Evolutionary conservation across 1,140 invertebrate genomes (phyloP), one percentile per base, ranked within the genome.

Genomic region (Drosophila pallidifrons): DNA sequence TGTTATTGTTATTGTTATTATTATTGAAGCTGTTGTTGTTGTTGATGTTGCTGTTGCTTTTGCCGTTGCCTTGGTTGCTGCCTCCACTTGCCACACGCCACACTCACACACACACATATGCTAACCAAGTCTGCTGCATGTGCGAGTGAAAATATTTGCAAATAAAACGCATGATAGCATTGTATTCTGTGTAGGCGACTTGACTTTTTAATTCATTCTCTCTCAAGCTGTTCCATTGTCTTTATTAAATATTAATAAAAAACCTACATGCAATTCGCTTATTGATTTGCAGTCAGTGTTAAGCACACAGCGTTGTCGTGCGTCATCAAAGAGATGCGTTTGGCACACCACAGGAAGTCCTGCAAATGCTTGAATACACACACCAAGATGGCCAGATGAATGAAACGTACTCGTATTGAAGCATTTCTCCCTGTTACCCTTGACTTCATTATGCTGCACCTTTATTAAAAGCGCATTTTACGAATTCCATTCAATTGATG

Each of bases 391-490:
- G 28, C 32, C 51, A 52, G 11, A 30, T 46, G 15, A 28, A 55
- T 57, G 16, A n/a, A 38, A 38, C 10, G 35, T 3, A 0, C 8
- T 10, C 8, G 35, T 13, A 20, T 58, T 1, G 41, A 15, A 41
- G 35, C 32, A 57, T 35, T 57, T 16, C 54, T 45, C 46, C 41
- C 25, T 61, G 30, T 43, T 20, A 51, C 46, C 25, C 13, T 30
- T 51, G 47, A 54, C 47, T 63, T 52, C 16, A 20, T 55, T 54
- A 52, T 60, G 47, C 47, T 32, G 35, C 15, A 25, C 35, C 55
- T 60, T 77, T 66, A 66, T 72, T 72, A 61, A 51, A 72, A 67
- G 35, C 35, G 51, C 65, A 77, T 78, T 79, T 66, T 20, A 63
- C 32, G 58, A 57, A 41, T 51, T 65, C 64, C 55, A 32, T 60